A percentile compares a stretch with the other conserved stretches of the same genome.
Conservation (phyloP, 1,140 invertebrate species). For the Oppia nitens region DNA sequence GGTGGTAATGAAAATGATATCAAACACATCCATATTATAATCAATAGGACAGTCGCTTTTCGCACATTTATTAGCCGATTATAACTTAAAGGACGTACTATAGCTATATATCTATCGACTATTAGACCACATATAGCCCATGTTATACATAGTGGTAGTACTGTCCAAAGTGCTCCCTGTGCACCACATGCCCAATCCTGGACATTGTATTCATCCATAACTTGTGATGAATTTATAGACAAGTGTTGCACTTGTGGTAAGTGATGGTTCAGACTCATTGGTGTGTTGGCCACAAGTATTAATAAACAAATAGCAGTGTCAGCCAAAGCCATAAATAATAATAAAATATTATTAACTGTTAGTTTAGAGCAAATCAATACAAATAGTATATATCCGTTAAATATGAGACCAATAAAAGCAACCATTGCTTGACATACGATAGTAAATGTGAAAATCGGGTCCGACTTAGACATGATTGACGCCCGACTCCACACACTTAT, state of each 20-base stretch:
- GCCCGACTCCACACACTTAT: no score
- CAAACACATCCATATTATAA: slow-evolving; percentile 30
- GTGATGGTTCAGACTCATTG: slow-evolving; percentile 26
- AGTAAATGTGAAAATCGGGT: not conserved
- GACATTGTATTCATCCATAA: not conserved
- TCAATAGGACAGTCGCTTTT: slow-evolving; percentile 36
- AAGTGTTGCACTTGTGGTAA: slow-evolving; percentile 20
- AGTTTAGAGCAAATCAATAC: slow-evolving; percentile 23
- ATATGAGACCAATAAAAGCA: slow-evolving; percentile 16
- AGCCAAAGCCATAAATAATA: slow-evolving; percentile 49
- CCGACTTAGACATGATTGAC: not conserved
- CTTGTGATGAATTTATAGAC: not conserved
- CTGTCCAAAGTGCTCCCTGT: slow-evolving; percentile 44
- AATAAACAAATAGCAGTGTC: slow-evolving; percentile 44
- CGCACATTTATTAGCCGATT: slow-evolving; percentile 46
- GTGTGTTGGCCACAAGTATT: slow-evolving; percentile 34
- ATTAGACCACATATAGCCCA: slow-evolving; percentile 63
- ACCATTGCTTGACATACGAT: slow-evolving; percentile 9
- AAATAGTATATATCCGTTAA: slow-evolving; percentile 20
- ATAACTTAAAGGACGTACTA: slow-evolving; percentile 55
- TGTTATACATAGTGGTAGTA: slow-evolving; percentile 50
- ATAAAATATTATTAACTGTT: slow-evolving; percentile 46
- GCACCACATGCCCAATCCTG: slow-evolving; percentile 31
- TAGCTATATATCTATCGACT: slow-evolving; percentile 57
- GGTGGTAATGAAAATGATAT: slow-evolving; percentile 24